Evolutionary conservation across 2,888 invertebrate genomes (phyloP).

Genomic region (Noctua janthina): DNA sequence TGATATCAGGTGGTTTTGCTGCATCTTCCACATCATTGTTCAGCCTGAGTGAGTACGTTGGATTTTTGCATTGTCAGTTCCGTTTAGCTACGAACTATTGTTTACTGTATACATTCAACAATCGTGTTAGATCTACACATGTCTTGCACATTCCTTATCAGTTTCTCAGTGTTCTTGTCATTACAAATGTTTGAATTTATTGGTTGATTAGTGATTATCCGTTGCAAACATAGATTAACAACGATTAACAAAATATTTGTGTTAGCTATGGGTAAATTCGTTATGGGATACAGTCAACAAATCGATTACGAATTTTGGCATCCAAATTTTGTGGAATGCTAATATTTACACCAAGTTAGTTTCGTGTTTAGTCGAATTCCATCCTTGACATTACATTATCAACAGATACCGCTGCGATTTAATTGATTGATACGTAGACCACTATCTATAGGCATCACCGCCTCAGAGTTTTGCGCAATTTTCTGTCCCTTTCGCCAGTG

Average conservation of each 20-base stretch:
- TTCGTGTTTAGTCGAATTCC: slow-evolving; percentile 34
- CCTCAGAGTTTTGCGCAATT: slow-evolving; percentile 69
- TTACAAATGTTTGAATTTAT: slow-evolving; percentile 41
- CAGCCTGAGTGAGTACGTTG: slow-evolving; percentile 73
- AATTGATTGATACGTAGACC: slow-evolving; percentile 48
- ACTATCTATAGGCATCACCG: slow-evolving; percentile 28
- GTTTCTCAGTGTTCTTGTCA: slow-evolving; percentile 48
- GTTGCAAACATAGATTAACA: slow-evolving; percentile 35
- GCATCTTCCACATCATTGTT: slow-evolving; percentile 76
- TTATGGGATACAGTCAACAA: slow-evolving; percentile 40
- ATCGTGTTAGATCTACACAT: slow-evolving; percentile 42
- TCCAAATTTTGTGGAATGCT: slow-evolving; percentile 34
- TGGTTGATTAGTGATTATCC: slow-evolving; percentile 45
- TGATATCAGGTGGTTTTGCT: slow-evolving; percentile 76
- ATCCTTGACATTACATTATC: slow-evolving; percentile 35
- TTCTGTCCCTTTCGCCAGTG: slow-evolving; percentile 70
- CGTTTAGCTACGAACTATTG: slow-evolving; percentile 65
- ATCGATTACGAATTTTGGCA: slow-evolving; percentile 50
- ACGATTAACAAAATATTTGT: slow-evolving; percentile 36
- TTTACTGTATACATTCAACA: slow-evolving; percentile 65
- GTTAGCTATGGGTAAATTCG: slow-evolving; percentile 48
- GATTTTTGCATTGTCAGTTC: slow-evolving; percentile 73
- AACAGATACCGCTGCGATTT: slow-evolving; percentile 46
- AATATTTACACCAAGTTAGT: slow-evolving; percentile 41
- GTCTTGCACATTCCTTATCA: slow-evolving; percentile 62